These are phyloP conservation scores for Apaloderma vittatum DNA, from an alignment of 2,113 vertebrate genomes.

Conservation along the genomic window DNA sequence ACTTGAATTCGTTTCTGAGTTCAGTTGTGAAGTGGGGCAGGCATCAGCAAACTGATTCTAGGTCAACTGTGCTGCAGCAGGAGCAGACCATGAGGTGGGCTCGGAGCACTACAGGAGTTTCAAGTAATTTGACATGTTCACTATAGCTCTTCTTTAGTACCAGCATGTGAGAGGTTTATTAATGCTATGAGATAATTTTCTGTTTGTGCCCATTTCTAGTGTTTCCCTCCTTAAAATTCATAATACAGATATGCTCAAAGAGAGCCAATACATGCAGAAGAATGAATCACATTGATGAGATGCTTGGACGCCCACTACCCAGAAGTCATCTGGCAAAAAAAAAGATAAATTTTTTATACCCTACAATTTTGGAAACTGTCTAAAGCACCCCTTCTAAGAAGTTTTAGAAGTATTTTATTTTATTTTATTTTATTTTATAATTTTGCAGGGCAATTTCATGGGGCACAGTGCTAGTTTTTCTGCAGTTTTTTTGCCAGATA, in stretches of 20 bases:
- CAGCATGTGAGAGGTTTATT: background rate
- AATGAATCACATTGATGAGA: background rate
- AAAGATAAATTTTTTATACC: background rate
- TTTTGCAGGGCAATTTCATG: background rate
- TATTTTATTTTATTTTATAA: background rate
- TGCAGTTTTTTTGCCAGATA: background rate
- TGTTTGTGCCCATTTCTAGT: background rate
- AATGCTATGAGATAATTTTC: background rate
- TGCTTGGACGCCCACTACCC: background rate
- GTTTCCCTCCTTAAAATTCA: background rate
- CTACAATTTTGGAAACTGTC: background rate
- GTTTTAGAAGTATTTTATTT: background rate
- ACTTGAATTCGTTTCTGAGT: background rate
- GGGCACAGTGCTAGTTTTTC: background rate
- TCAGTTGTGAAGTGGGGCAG: background rate
- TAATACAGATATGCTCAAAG: background rate
- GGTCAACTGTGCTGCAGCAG: background rate
- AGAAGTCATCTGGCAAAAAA: background rate
- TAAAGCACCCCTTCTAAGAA: background rate
- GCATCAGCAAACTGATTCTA: background rate
- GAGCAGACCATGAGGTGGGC: background rate
- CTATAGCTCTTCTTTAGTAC: background rate
- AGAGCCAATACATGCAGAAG: background rate
- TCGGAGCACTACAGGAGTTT: background rate
- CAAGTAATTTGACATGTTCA: background rate